These are phyloP conservation scores for Kryphioiulus occultus DNA, from an alignment of 2,888 invertebrate genomes.

Conservation along the genomic window DNA sequence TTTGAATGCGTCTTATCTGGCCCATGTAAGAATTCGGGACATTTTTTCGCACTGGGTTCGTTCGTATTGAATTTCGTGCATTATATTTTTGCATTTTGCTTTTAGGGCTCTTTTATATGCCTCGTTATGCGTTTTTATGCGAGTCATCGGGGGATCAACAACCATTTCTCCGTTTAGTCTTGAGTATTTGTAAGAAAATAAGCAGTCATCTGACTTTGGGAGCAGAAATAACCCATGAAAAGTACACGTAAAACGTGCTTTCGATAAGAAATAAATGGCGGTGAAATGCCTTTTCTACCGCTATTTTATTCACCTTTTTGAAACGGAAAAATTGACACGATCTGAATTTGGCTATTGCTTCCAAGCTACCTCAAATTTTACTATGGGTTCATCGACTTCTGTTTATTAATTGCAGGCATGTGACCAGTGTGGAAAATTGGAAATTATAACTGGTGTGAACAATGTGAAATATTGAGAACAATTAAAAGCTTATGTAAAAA, in stretches of 20 bases:
- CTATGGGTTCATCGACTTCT: background rate
- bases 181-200: background rate
- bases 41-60: background rate
- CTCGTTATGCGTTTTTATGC: background rate
- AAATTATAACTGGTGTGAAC: too few relatives aligned
- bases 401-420: background rate
- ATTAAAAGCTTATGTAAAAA: too few relatives aligned
- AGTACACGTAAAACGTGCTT: too few relatives aligned
- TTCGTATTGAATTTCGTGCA: background rate
- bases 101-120: background rate
- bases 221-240: too few relatives aligned
- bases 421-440: too few relatives aligned
- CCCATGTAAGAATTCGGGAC: background rate
- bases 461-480: too few relatives aligned
- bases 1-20: background rate
- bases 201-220: background rate
- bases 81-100: background rate
- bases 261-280: too few relatives aligned
- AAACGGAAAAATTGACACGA: too few relatives aligned
- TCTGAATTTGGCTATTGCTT: background rate
- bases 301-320: too few relatives aligned
- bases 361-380: background rate
- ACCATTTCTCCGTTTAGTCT: too few relatives aligned
- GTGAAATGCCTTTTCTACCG: too few relatives aligned
- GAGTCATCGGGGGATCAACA: background rate